These are phyloP conservation scores for Drosophila kohkoa DNA, from an alignment of 1,140 invertebrate species.

Conservation along the genomic window DNA sequence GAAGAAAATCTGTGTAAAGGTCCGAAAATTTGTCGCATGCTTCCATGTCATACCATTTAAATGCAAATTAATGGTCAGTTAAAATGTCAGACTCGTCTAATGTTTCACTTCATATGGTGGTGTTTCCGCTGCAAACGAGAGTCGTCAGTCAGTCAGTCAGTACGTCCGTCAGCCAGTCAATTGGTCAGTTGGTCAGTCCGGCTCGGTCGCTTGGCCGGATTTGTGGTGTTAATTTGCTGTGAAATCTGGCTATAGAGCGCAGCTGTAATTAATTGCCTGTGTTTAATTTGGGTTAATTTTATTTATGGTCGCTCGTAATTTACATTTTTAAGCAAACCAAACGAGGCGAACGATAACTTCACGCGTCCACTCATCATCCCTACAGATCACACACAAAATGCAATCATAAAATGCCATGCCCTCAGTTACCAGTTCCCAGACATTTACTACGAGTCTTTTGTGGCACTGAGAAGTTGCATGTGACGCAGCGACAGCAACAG, in stretches of 20 bases:
- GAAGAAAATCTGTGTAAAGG: conserved; percentile 38
- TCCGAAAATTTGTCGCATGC: conserved; percentile 51
- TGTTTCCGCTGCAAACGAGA: conserved; percentile 26
- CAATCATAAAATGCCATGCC: conserved; percentile 50
- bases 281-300: conserved; percentile 84
- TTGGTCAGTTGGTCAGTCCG: conserved; percentile 22
- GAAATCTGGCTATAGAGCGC: conserved; percentile 63
- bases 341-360: conserved; percentile 38
- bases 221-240: conserved; percentile 82
- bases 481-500: conserved; percentile 53
- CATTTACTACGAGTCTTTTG: conserved; percentile 49
- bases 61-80: conserved; percentile 83
- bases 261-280: conserved; percentile 79
- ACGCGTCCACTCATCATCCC: conserved; percentile 33
- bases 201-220: conserved; percentile 41
- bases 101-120: conserved; percentile 48
- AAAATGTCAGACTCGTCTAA: conserved; percentile 68
- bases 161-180: neutral
- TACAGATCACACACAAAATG: conserved; percentile 34
- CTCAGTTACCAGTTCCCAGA: neutral
- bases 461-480: conserved; percentile 49
- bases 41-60: conserved; percentile 62
- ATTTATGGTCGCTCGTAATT: conserved; percentile 78
- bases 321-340: conserved; percentile 49
- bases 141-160: conserved; percentile 1